Evolutionary conservation across 2,888 invertebrate species (phyloP), one percentile per base, ranked within the genome.

Genomic region (Ophion ellenae): DNA sequence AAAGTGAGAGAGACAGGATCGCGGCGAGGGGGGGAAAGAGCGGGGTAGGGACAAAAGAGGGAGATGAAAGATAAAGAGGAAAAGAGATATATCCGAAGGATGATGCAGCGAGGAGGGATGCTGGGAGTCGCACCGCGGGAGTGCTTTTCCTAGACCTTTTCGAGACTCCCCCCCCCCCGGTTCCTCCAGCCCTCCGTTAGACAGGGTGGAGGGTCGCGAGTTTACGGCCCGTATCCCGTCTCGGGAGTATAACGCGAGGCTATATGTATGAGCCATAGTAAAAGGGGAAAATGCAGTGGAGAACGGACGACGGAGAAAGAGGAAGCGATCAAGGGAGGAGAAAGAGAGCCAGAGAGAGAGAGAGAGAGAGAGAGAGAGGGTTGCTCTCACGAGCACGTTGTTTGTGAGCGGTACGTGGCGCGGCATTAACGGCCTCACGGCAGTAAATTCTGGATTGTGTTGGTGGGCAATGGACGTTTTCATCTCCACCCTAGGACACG

Each of bases 401-500:
- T 87, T 87, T 87, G 86, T 86, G 87, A 84, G 90, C 87, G 90
- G 89, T 92, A 92, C 91, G 92, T 90, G 90, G 91, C 89, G 89
- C 90, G 91, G 92, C 92, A 93, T 94, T 93, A 93, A 93, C 93
- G 91, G 90, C 88, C 90, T 81, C 85, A 87, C 90, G 91, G 92
- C 91, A 93, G 93, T 94, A 93, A 94, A 94, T 93, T 91, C 88
- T 90, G 88, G 90, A 85, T 87, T 87, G 93, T 91, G 91, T 91
- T 90, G 90, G 93, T 92, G 91, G 86, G 90, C 90, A 91, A 92
- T 90, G 91, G 91, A 90, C 90, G 88, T 69, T 87, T 85, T 88
- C 89, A 89, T 89, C 89, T 89, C 87, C 87, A 83, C 64, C 70
- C 74, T 32, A 40, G 66, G 70, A 71, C 78, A 17, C 57, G 81